Evolutionary conservation across 2,797 vertebrate species (phyloP).

Genomic region (Chrysocyon brachyurus): DNA sequence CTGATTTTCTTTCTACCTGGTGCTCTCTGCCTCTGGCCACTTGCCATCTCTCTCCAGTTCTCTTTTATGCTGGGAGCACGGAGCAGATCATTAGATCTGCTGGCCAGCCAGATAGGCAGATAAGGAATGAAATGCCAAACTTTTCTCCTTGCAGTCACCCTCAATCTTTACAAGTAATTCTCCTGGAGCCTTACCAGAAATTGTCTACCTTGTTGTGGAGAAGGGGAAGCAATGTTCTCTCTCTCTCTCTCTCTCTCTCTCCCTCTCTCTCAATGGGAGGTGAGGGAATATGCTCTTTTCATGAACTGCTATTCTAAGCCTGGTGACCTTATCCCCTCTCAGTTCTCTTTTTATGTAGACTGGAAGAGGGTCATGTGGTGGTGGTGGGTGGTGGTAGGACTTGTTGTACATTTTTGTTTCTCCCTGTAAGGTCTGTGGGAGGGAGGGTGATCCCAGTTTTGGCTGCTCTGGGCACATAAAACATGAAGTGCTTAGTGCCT

Average conservation of each 20-base stretch:
- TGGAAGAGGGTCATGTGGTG: not conserved
- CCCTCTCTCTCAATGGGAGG: not conserved
- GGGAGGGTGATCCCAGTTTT: not conserved
- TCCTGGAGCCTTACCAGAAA: not conserved
- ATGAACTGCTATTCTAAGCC: not conserved
- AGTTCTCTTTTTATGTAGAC: not conserved
- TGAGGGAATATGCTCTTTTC: not conserved
- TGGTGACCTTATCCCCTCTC: not conserved
- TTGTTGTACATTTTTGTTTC: conserved; percentile 29
- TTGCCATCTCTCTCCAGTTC: not conserved
- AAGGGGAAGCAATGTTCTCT: not conserved
- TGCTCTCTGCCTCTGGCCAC: fast-evolving
- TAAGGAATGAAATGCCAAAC: not conserved
- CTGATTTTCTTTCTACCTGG: not conserved
- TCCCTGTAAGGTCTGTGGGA: not conserved
- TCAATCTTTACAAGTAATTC: not conserved
- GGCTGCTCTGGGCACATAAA: not conserved
- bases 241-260: not conserved
- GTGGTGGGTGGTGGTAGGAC: not conserved
- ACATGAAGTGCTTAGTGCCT: not conserved
- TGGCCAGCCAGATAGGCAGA: not conserved
- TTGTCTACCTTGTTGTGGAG: not conserved
- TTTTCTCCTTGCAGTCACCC: not conserved
- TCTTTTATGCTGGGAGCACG: not conserved
- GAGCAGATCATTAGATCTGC: not conserved